Conservation (phyloP, 2,888 invertebrate species). For the Drosophila meridiana region DNA sequence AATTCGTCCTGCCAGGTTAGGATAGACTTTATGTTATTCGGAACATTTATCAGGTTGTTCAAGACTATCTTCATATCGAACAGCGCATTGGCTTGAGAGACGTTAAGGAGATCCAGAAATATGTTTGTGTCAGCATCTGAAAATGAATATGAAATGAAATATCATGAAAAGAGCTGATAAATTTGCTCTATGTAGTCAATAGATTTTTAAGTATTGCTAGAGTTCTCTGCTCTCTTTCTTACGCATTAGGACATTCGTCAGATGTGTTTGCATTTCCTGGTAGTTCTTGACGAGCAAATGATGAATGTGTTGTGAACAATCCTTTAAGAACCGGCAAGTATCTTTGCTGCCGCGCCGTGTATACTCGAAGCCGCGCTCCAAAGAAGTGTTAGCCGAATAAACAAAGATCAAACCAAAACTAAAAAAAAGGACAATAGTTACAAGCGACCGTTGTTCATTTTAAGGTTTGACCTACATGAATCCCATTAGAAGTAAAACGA, state of each 20-base stretch:
- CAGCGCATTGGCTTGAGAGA: constrained; percentile 91
- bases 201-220: neutral
- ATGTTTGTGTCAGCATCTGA: constrained; percentile 87
- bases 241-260: constrained; percentile 89
- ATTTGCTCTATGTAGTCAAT: neutral
- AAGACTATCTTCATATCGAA: constrained; percentile 91
- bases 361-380: constrained; percentile 90
- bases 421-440: neutral
- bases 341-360: constrained; percentile 89
- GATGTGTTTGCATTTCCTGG: constrained; percentile 88
- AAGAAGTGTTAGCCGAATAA: constrained; percentile 94
- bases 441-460: neutral
- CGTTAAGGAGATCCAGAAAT: constrained; percentile 89
- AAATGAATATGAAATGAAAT: neutral
- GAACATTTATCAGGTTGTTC: constrained; percentile 88
- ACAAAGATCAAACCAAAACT: constrained; percentile 97
- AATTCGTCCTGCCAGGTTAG: constrained; percentile 88
- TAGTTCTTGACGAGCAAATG: constrained; percentile 91
- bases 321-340: constrained; percentile 89
- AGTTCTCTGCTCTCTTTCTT: constrained; percentile 50
- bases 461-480: constrained; percentile 40
- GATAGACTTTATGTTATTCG: constrained; percentile 88
- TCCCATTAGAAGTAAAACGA: constrained; percentile 91
- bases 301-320: constrained; percentile 90
- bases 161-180: neutral